These are phyloP conservation scores for Parasteatoda tepidariorum DNA, from an alignment of 1,140 invertebrate species.

Conservation along the genomic window DNA sequence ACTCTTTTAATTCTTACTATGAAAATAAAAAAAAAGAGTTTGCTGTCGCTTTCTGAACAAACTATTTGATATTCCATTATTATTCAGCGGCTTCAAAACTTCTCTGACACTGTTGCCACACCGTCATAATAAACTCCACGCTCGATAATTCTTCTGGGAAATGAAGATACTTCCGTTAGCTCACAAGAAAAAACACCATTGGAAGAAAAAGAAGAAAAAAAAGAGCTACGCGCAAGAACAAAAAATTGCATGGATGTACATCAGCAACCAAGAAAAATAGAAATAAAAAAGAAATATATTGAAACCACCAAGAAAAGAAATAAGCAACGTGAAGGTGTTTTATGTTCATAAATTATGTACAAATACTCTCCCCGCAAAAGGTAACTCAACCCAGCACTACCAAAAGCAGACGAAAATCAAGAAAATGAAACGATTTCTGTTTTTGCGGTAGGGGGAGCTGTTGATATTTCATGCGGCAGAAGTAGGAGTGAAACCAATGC, in stretches of 20 bases:
- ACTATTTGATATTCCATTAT: slow-evolving; percentile 57
- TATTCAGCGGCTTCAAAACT: slow-evolving; percentile 25
- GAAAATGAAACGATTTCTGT: slow-evolving; percentile 55
- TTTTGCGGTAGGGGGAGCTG: slow-evolving; percentile 25
- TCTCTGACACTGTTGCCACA: slow-evolving; percentile 40
- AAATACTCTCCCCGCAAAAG: slow-evolving; percentile 35
- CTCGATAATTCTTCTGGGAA: slow-evolving; percentile 45
- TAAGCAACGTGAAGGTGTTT: slow-evolving; percentile 48
- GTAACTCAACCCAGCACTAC: slow-evolving; percentile 44
- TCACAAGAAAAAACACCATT: slow-evolving; percentile 15
- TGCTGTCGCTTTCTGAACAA: background rate
- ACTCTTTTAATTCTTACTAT: background rate
- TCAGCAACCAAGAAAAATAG: slow-evolving; percentile 33
- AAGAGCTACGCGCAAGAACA: background rate
- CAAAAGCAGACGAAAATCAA: slow-evolving; percentile 23
- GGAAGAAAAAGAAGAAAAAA: background rate
- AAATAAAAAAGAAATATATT: slow-evolving; percentile 38
- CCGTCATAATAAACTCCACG: slow-evolving; percentile 38
- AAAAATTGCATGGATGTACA: slow-evolving; percentile 16
- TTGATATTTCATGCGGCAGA: slow-evolving; percentile 45
- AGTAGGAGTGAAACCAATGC: slow-evolving; percentile 42
- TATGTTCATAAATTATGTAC: slow-evolving; percentile 60
- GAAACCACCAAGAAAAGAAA: slow-evolving; percentile 44
- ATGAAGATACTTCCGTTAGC: slow-evolving; percentile 32
- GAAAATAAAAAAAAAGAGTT: background rate